A percentile compares a stretch with the other conserved stretches of the same genome.
Evolutionary conservation across 2,888 invertebrate species (phyloP).

Genomic region (Belgica antarctica): DNA sequence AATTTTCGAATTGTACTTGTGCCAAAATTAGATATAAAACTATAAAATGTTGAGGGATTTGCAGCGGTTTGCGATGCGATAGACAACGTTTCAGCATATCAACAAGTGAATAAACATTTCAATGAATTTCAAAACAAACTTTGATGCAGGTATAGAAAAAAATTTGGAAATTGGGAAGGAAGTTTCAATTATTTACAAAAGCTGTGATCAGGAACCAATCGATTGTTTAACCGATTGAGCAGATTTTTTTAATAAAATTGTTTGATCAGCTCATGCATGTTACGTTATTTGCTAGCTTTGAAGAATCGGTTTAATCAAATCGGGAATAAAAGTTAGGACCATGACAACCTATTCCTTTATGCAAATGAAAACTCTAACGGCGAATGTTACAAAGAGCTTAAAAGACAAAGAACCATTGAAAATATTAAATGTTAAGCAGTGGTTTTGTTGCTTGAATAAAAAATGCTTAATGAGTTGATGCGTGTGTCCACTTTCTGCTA

Average conservation of each 20-base stretch:
- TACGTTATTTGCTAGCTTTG: too few species aligned
- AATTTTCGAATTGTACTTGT: neutral
- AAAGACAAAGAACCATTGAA: neutral
- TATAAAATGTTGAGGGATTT: neutral
- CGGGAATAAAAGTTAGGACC: too few species aligned
- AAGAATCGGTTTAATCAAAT: too few species aligned
- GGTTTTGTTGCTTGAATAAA: neutral
- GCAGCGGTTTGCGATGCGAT: constrained; percentile 7
- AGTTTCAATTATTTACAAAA: neutral
- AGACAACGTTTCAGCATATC: neutral
- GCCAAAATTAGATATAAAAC: neutral
- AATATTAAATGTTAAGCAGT: neutral
- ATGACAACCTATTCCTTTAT: too few species aligned
- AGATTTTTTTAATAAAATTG: too few species aligned
- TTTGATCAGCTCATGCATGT: too few species aligned
- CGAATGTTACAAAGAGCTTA: neutral
- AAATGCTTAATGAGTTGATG: neutral
- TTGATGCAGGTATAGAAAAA: neutral
- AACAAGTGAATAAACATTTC: constrained; percentile 10
- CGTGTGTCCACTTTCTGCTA: constrained; percentile 6
- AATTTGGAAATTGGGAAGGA: neutral
- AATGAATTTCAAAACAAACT: constrained; percentile 1
- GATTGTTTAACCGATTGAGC: too few species aligned
- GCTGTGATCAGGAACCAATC: too few species aligned
- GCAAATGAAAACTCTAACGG: too few species aligned